Evolutionary conservation across 2,888 invertebrate genomes (phyloP), one percentile per base, ranked within the genome.

Genomic region (Gerris lacustris): DNA sequence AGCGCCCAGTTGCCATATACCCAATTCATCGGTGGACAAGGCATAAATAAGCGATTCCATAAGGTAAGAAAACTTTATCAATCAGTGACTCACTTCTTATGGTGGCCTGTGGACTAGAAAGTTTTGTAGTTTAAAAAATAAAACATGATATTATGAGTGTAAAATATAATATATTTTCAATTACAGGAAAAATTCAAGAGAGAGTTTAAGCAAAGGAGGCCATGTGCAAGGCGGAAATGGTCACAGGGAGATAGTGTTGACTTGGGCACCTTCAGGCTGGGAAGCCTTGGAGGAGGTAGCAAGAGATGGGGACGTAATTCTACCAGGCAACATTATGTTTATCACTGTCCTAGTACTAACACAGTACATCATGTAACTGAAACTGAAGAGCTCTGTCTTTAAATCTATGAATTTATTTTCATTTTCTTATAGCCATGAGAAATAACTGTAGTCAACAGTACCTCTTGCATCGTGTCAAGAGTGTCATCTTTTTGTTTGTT

Each of bases 141-240:
- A n/a, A n/a, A n/a, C n/a, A n/a, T n/a, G n/a, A n/a, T n/a, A n/a
- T n/a, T n/a, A n/a, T n/a, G n/a, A n/a, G 31, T 31, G 31, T 31
- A 31, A 31, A 31, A 31, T 31, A 31, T 31, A 31, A 31, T 31
- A 2, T 31, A 31, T 31, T 31, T 31, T 2, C 31, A 64, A 66
- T 74, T 73, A 11, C 74, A 77, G 78, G 78, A 78, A 67, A 78
- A 78, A 73, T 78, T 78, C 74, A 77, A 78, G 73, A 73, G 77
- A 44, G 78, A 78, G 71, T 77, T 78, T 72, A 75, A 76, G 69
- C 76, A 75, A 67, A 72, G 76, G 67, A 76, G 76, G 63, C 76
- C 74, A n/a, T 76, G 75, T 69, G 72, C 73, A 64, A 71, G 64
- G 64, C 72, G 70, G 68, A 74, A 68, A 66, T 76, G 76, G 75